These are phyloP conservation scores for Megaceryle torquata DNA, from an alignment of 2,113 vertebrate genomes.

Conservation along the genomic window DNA sequence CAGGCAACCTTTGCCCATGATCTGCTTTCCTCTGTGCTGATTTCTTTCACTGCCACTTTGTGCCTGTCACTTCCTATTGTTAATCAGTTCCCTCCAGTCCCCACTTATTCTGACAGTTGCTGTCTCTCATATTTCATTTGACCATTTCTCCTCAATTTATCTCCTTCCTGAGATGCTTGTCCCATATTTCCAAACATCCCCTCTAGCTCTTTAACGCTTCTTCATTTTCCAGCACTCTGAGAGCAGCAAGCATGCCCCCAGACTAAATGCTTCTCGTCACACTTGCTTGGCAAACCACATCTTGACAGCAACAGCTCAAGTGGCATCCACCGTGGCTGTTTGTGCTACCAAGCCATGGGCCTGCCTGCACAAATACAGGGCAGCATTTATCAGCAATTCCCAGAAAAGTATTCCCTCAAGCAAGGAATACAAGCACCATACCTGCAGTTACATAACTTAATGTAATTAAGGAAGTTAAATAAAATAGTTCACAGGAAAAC, in stretches of 20 bases:
- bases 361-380: not conserved
- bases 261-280: not conserved
- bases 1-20: not conserved
- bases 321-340: rapidly evolving
- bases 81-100: conserved; percentile 8
- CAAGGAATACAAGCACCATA: rapidly evolving
- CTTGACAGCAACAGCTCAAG: not conserved
- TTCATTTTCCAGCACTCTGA: not conserved
- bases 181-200: not conserved
- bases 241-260: not conserved
- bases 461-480: not conserved
- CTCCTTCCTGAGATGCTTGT: not conserved
- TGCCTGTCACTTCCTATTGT: not conserved
- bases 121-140: not conserved
- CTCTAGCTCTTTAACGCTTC: not conserved
- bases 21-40: not conserved
- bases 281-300: not conserved
- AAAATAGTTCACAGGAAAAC: not conserved
- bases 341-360: not conserved
- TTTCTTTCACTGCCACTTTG: conserved; percentile 39
- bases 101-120: conserved; percentile 10
- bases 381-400: not conserved
- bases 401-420: rapidly evolving
- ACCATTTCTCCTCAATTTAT: conserved; percentile 14
- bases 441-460: not conserved